Evolutionary conservation across 2,888 invertebrate species (phyloP), one percentile per base, ranked within the genome.

Genomic region (Metallyticus violacea): DNA sequence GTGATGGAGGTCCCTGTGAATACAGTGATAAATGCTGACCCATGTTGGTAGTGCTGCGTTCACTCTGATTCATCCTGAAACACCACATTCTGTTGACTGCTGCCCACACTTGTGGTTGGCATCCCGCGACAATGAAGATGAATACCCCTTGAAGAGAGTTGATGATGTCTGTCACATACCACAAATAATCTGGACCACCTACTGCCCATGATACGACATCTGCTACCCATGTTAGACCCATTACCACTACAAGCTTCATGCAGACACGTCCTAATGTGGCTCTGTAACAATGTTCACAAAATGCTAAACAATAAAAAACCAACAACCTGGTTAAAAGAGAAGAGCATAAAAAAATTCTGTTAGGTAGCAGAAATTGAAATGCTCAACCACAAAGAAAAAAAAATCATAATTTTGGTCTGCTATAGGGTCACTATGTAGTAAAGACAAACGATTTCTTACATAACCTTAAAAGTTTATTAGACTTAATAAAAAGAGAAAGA

Each of bases 131-230:
- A 90, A 96, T 95, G 92, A 97, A 97, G 90, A 97, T 97, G 91
- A 97, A 95, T 86, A 97, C 96, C 89, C 97, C 97, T 92, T 97
- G 97, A 89, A 97, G 93, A 89, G 96, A 96, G 92, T 97, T 97
- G 90, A 97, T 94, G 90, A 97, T 91, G 92, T 97, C 97, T 85
- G 97, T 96, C 89, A 96, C 93, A 92, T 96, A 96, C 97, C 97
- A 97, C 89, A 96, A 92, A 91, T 95, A 96, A 90, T 95, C 93
- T 0, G 97, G 97, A 6, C 97, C 97, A 89, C 97, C 97, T 88
- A 95, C 95, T 88, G 95, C 94, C 96, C 97, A 97, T 83, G 97
- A 97, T 88, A 97, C 93, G 87, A 97, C 95, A 92, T 97, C 97
- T 85, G 96, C 96, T 77, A 93, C 91, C 96, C 96, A 96, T 26